phyloP scores from a whole-genome alignment of 2,888 invertebrate genomes.

The Lochmaea capreae region DNA sequence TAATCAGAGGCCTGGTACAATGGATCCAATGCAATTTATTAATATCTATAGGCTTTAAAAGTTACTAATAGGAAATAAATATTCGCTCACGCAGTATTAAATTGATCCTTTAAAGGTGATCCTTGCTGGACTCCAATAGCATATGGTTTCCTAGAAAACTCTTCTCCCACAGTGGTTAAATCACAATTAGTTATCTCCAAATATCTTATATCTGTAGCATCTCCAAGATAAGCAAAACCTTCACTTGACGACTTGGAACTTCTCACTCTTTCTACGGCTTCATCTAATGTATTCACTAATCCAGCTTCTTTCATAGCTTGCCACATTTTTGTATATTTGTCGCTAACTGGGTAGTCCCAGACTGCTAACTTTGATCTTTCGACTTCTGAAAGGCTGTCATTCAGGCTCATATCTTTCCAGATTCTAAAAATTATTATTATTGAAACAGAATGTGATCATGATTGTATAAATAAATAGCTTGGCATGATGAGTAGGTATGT shows the following conservation, averaged over 20 bases:
- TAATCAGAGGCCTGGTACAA: too few species aligned
- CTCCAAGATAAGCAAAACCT: constrained; percentile 69
- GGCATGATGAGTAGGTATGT: too few species aligned
- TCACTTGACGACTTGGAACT: constrained; percentile 77
- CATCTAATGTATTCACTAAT: constrained; percentile 82
- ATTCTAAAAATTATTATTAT: constrained; percentile 72
- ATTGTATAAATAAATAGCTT: too few species aligned
- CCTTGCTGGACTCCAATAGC: constrained; percentile 97
- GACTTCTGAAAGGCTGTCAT: constrained; percentile 89
- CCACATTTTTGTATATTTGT: constrained; percentile 99
- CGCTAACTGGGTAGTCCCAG: constrained; percentile 99
- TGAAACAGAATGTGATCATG: background rate
- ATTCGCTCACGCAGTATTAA: constrained; percentile 89
- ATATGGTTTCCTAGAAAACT: constrained; percentile 97
- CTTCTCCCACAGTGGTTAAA: constrained; percentile 92
- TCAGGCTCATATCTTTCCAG: constrained; percentile 98
- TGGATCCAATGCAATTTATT: too few species aligned
- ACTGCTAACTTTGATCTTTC: constrained; percentile 95
- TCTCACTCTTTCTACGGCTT: constrained; percentile 81
- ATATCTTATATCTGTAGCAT: constrained; percentile 89
- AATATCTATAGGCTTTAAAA: too few species aligned
- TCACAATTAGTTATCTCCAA: constrained; percentile 86
- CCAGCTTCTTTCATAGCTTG: constrained; percentile 90
- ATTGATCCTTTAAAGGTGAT: constrained; percentile 92
- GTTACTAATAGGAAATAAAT: background rate